A percentile compares a stretch with the other conserved stretches of the same genome.
Evolutionary conservation across 2,888 invertebrate genomes (phyloP).

Genomic region (Drosophila paranaensis): DNA sequence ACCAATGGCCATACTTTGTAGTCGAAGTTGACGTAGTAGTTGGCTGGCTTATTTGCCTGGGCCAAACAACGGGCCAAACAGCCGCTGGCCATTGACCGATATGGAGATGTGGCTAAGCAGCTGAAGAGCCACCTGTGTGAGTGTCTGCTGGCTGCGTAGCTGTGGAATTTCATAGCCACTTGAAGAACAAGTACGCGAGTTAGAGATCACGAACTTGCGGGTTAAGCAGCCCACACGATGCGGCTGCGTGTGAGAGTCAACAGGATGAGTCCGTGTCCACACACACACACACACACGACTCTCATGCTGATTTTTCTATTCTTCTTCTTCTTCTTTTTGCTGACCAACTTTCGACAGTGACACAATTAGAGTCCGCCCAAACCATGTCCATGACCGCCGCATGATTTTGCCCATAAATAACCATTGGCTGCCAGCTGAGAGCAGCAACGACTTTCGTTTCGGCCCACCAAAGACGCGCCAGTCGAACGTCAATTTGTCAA

Average conservation of each 20-base stretch:
- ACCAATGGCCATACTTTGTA: conserved; percentile 52
- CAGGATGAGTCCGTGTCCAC: conserved; percentile 43
- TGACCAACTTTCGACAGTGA: conserved; percentile 71
- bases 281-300: conserved; percentile 4
- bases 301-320: conserved; percentile 34
- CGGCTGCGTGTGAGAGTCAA: conserved; percentile 35
- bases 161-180: conserved; percentile 74
- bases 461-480: conserved; percentile 63
- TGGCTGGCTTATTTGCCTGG: conserved; percentile 65
- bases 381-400: conserved; percentile 11
- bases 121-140: conserved; percentile 13
- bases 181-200: conserved; percentile 64
- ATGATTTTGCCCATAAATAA: conserved; percentile 58
- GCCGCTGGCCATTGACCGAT: conserved; percentile 77
- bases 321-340: background rate
- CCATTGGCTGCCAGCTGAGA: conserved; percentile 35
- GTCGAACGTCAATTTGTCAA: conserved; percentile 69
- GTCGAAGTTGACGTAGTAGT: conserved; percentile 42
- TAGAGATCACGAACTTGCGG: conserved; percentile 76
- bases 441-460: conserved; percentile 43
- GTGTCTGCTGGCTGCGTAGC: conserved; percentile 58
- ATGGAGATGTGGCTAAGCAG: conserved; percentile 43
- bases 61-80: conserved; percentile 65
- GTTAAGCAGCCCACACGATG: conserved; percentile 69
- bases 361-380: conserved; percentile 68